These are phyloP conservation scores for Harlomillsia oculata DNA, from an alignment of 1,140 invertebrate genomes.

Conservation along the genomic window DNA sequence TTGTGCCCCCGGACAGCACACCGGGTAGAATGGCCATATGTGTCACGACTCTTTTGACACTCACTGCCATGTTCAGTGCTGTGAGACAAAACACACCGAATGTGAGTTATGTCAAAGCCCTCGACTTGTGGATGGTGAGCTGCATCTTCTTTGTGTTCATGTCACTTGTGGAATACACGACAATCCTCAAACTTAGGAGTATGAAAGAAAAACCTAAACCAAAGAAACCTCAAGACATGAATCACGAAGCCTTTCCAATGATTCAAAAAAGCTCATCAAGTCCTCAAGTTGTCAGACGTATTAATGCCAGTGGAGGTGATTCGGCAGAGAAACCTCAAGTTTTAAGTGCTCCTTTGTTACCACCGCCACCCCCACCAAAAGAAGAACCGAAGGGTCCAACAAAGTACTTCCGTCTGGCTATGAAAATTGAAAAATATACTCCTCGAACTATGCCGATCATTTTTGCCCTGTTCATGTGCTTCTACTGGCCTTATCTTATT, in stretches of 20 bases:
- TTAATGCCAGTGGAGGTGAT: background rate
- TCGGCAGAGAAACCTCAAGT: background rate
- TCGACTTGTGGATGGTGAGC: constrained; percentile 61
- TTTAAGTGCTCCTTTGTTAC: background rate
- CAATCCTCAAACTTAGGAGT: constrained; percentile 44
- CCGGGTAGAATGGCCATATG: constrained; percentile 51
- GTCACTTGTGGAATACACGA: constrained; percentile 60
- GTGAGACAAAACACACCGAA: constrained; percentile 51
- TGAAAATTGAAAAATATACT: constrained; percentile 23
- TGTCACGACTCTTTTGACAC: constrained; percentile 51
- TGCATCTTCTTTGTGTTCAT: constrained; percentile 63
- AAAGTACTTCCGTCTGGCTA: constrained; percentile 8
- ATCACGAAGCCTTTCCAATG: background rate
- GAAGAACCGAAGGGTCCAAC: background rate
- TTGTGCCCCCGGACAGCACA: constrained; percentile 53
- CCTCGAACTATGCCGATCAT: constrained; percentile 17
- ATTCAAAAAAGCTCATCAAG: background rate
- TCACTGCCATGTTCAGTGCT: constrained; percentile 47
- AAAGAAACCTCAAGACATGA: too few relatives aligned
- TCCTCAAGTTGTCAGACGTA: background rate
- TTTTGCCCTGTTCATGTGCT: constrained; percentile 20
- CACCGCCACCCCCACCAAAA: background rate
- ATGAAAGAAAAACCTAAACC: constrained; percentile 1
- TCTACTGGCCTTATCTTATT: constrained; percentile 29
- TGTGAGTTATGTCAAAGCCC: constrained; percentile 55